phyloP scores from a whole-genome alignment of 2,888 invertebrate genomes.

The Melieria picta region DNA sequence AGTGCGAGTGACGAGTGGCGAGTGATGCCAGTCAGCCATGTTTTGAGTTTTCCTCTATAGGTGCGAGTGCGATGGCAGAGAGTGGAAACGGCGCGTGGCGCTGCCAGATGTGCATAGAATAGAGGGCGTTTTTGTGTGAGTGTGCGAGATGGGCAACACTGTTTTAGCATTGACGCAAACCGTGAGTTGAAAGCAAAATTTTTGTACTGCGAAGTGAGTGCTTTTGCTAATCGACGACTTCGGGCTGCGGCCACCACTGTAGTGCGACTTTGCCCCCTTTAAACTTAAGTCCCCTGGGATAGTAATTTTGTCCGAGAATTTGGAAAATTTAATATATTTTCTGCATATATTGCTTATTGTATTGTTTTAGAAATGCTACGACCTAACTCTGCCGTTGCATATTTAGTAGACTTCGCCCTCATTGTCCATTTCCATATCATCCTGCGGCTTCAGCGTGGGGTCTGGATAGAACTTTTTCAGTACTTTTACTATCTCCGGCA shows the following conservation, averaged over 20 bases:
- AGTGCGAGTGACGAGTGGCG: constrained; percentile 29
- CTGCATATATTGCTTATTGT: not conserved
- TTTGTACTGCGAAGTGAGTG: too few relatives aligned
- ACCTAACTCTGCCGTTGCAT: not conserved
- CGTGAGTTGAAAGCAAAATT: too few relatives aligned
- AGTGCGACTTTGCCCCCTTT: too few relatives aligned
- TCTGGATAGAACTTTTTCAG: constrained; percentile 61
- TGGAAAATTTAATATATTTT: not conserved
- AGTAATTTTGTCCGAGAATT: not conserved
- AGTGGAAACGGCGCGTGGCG: not conserved
- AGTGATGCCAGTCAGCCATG: constrained; percentile 40
- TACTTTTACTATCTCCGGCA: constrained; percentile 53
- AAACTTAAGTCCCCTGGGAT: too few relatives aligned
- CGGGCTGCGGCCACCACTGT: too few relatives aligned
- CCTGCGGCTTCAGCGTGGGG: constrained; percentile 34
- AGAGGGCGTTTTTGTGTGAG: too few relatives aligned
- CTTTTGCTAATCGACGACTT: too few relatives aligned
- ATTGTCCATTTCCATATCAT: constrained; percentile 42
- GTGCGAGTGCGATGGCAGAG: constrained; percentile 4
- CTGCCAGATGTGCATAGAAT: not conserved
- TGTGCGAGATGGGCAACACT: too few relatives aligned
- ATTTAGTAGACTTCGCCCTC: constrained; percentile 2
- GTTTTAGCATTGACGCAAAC: too few relatives aligned
- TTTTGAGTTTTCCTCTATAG: constrained; percentile 30
- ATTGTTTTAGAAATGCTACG: not conserved